Base-by-base conservation (phyloP, 2,888 invertebrate species). In the Gasteruption jaculator region DNA sequence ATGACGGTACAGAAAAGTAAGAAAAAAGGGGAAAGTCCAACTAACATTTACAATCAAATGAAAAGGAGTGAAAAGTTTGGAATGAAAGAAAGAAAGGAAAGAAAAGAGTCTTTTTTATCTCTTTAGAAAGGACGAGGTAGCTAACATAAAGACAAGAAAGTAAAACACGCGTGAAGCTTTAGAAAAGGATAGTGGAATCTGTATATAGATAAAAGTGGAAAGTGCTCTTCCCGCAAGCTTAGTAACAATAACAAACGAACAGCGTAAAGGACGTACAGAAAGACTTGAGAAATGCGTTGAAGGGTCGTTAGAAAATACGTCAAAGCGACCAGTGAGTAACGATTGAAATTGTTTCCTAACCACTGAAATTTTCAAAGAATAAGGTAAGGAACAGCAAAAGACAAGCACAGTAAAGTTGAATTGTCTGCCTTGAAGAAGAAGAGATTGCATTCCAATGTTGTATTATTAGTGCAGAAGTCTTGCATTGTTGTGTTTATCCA, bases 341-440 rank as follows among this genome's bases (percentile, higher is more conserved):
- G 63, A 65, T 65, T 65, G 67, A 65, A 67, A 67, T 67, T 65
- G 67, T 65, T 67, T 63, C 60, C 37, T 51, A 57, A 52, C 54
- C 56, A 43, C 53, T 44, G 35, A 39, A 19, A n/a, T n/a, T n/a
- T n/a, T n/a, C 18, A 22, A 14, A 27, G 19, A 31, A 18, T 25
- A 37, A 26, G 14, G 18, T 5, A 18, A 39, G 33, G 35, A 27
- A 20, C 19, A 32, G 38, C 42, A 43, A 50, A 44, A 48, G 39
- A 34, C 7, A 38, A n/a, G n/a, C n/a, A n/a, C n/a, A n/a, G n/a
- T n/a, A n/a, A n/a, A n/a, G n/a, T n/a, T n/a, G n/a, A n/a, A n/a
- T n/a, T n/a, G n/a, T n/a, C n/a, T n/a, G n/a, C n/a, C n/a, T n/a
- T n/a, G n/a, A n/a, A n/a, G n/a, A n/a, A n/a, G n/a, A n/a, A n/a